Percentiles rank a stretch among this genome's conserved stretches.
These are phyloP conservation scores for Diglossa cyanea DNA, from an alignment of 2,797 vertebrate species.

Conservation along the genomic window DNA sequence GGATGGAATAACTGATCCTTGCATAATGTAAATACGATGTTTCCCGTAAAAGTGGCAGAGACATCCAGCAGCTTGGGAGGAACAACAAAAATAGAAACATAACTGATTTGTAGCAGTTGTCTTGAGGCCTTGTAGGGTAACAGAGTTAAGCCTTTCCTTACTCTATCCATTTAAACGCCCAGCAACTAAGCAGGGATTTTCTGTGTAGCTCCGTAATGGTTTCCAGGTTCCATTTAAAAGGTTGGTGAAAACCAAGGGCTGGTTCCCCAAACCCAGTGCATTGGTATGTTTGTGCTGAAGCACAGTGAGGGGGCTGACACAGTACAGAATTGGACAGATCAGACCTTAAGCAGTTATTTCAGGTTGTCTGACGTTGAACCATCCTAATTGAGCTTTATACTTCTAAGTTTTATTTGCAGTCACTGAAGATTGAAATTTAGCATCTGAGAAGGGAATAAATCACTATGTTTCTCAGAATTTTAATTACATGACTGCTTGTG, in stretches of 20 bases:
- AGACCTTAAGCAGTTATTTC: neutral
- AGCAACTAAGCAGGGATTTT: slow-evolving; percentile 50
- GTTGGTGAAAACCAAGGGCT: neutral
- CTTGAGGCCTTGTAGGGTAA: slow-evolving; percentile 64
- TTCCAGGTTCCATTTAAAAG: neutral
- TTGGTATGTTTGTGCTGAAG: neutral
- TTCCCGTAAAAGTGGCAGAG: neutral
- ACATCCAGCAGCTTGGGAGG: slow-evolving; percentile 21
- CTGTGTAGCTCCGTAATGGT: neutral
- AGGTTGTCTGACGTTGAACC: neutral
- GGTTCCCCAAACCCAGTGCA: fast-evolving
- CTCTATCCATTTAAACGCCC: slow-evolving; percentile 27
- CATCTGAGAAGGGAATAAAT: neutral
- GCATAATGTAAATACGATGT: neutral
- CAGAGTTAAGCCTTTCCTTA: slow-evolving; percentile 45
- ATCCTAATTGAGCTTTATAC: neutral
- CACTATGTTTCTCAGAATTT: neutral
- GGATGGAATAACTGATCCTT: neutral
- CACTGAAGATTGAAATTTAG: neutral
- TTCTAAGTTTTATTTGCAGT: neutral
- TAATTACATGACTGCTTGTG: neutral
- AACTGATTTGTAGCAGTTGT: slow-evolving; percentile 24
- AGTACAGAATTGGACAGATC: fast-evolving
- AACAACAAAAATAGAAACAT: slow-evolving; percentile 55
- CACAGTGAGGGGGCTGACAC: fast-evolving